Conservation (phyloP, 2,113 vertebrate genomes). For the Toxotes jaculatrix region DNA sequence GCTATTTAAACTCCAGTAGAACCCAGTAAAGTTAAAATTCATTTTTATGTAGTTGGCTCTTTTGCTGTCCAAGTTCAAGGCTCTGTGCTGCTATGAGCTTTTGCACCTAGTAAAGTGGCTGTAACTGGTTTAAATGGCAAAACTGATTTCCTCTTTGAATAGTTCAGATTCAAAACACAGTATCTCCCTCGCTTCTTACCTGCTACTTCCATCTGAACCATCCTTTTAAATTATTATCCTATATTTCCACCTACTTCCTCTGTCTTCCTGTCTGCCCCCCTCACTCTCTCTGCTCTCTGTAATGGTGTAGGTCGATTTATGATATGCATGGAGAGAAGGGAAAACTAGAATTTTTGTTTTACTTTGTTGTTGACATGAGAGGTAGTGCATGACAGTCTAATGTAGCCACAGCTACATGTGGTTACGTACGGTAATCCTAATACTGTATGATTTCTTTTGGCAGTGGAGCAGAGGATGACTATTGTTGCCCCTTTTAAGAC, state of each 20-base stretch:
- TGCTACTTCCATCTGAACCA: neutral
- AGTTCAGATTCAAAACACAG: constrained; percentile 24
- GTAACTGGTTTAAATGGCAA: constrained; percentile 53
- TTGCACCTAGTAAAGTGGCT: constrained; percentile 72
- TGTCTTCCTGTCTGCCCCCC: neutral
- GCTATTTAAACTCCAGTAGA: constrained; percentile 73
- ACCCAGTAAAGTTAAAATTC: constrained; percentile 72
- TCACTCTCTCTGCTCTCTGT: constrained; percentile 3
- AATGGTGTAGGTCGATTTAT: constrained; percentile 74
- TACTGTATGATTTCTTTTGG: constrained; percentile 59
- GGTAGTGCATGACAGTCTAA: constrained; percentile 47
- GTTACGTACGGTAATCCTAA: constrained; percentile 40
- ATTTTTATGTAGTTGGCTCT: constrained; percentile 65
- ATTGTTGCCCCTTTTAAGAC: constrained; percentile 61
- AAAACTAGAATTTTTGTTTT: constrained; percentile 16
- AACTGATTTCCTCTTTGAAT: constrained; percentile 54
- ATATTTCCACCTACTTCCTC: neutral
- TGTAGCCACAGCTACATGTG: constrained; percentile 51
- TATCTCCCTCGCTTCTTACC: constrained; percentile 22
- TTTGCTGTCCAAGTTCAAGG: constrained; percentile 37
- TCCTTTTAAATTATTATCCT: constrained; percentile 8
- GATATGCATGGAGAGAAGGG: constrained; percentile 53
- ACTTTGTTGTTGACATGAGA: constrained; percentile 50
- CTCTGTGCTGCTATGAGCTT: constrained; percentile 30
- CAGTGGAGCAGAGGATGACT: constrained; percentile 63